Conservation (phyloP, 2,888 invertebrate genomes). For the Patella depressa region DNA sequence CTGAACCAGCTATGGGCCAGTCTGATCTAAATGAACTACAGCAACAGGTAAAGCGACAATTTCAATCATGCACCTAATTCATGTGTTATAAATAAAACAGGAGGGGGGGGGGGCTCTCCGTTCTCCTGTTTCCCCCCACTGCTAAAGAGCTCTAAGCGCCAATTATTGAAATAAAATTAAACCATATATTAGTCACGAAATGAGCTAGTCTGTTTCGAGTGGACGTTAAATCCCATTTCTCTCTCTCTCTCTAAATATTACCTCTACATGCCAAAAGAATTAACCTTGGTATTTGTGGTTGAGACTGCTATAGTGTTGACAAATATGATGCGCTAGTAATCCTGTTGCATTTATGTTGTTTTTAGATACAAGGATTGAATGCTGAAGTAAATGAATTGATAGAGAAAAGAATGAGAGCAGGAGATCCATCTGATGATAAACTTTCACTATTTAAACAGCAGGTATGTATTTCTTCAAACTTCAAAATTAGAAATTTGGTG, state of each 20-base stretch:
- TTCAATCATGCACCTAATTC: background rate
- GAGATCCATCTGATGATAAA: conserved; percentile 80
- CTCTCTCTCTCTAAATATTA: background rate
- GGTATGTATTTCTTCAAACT: conserved; percentile 50
- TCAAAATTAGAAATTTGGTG: no score
- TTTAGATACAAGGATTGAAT: conserved; percentile 73
- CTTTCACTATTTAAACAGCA: conserved; percentile 88
- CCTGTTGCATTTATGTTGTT: background rate
- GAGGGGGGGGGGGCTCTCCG: no score
- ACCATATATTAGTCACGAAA: no score
- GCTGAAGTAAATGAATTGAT: conserved; percentile 81
- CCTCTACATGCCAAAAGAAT: background rate
- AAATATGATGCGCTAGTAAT: no score
- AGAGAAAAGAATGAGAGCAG: conserved; percentile 79
- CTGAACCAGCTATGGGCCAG: conserved; percentile 79
- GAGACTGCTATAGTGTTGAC: no score
- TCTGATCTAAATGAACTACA: conserved; percentile 78
- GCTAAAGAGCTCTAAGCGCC: no score
- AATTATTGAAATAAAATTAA: no score
- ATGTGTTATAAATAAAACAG: background rate
- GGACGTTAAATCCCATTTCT: no score
- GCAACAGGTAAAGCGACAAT: conserved; percentile 74
- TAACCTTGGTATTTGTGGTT: background rate
- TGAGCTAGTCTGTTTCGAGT: no score
- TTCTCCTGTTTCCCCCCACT: no score